A percentile compares a stretch with the other conserved stretches of the same genome.
phyloP scores from a whole-genome alignment of 1,140 invertebrate genomes.

The Himalopsyche phryganea region DNA sequence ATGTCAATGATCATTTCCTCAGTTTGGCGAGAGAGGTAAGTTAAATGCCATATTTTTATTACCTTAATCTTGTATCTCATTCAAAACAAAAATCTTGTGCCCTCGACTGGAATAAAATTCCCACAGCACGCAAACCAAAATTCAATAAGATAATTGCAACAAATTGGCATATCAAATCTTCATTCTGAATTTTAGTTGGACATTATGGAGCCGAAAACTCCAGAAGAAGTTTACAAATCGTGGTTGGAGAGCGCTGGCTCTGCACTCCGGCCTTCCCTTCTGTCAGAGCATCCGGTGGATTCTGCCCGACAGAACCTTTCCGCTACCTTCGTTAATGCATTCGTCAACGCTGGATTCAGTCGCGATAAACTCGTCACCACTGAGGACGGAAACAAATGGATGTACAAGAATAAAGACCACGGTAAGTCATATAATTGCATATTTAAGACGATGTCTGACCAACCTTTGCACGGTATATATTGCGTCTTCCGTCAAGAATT shows the following conservation, averaged over 20 bases:
- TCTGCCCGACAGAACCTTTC: slow-evolving; percentile 96
- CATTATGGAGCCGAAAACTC: slow-evolving; percentile 99
- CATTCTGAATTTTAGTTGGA: slow-evolving; percentile 77
- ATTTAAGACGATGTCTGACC: not conserved
- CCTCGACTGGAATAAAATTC: too few relatives aligned
- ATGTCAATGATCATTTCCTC: slow-evolving; percentile 94
- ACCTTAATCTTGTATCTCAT: too few relatives aligned
- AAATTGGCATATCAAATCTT: too few relatives aligned
- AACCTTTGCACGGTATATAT: too few relatives aligned
- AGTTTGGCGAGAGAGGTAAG: slow-evolving; percentile 88
- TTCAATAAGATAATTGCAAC: too few relatives aligned
- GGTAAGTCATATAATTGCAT: slow-evolving; percentile 45
- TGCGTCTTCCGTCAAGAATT: too few relatives aligned
- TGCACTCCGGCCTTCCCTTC: slow-evolving; percentile 74
- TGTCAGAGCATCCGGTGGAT: slow-evolving; percentile 67
- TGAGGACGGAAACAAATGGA: slow-evolving; percentile 97
- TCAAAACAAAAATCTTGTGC: too few relatives aligned
- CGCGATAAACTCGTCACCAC: slow-evolving; percentile 94
- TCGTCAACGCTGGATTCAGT: slow-evolving; percentile 98
- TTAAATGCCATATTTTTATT: too few relatives aligned
- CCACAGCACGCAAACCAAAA: too few relatives aligned
- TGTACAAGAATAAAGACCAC: slow-evolving; percentile 99
- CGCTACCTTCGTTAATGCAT: slow-evolving; percentile 98
- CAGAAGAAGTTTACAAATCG: slow-evolving; percentile 99
- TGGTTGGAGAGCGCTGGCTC: slow-evolving; percentile 91